A percentile compares a stretch with the other conserved stretches of the same genome.
These are phyloP conservation scores for Emydura subglobosa DNA, from an alignment of 2,113 vertebrate genomes.

Conservation along the genomic window DNA sequence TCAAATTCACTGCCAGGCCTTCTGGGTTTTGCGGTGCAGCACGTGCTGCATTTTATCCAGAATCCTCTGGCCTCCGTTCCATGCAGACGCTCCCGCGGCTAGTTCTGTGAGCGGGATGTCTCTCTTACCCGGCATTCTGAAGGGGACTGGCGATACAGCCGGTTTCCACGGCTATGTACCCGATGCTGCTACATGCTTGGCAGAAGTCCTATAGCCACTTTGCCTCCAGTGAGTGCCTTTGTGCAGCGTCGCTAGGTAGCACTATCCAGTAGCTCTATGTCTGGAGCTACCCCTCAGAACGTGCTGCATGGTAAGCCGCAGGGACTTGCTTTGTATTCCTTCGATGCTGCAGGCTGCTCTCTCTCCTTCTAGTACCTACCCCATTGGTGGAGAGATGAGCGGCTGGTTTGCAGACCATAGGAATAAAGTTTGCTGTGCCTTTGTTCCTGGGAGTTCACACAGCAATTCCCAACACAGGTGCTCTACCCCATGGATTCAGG, in stretches of 20 bases:
- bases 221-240: background rate
- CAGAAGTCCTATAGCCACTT: background rate
- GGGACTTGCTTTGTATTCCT: background rate
- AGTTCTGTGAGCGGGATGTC: background rate
- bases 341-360: too few species aligned
- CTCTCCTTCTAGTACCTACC: too few species aligned
- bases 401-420: too few species aligned
- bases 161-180: background rate
- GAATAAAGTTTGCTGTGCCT: too few species aligned
- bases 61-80: background rate
- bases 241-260: background rate
- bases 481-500: too few species aligned
- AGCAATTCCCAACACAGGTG: too few species aligned
- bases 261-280: background rate
- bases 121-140: background rate
- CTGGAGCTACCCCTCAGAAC: background rate
- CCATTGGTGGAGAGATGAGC: too few species aligned
- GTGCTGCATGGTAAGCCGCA: background rate
- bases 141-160: background rate
- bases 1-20: background rate
- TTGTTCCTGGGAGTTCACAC: too few species aligned
- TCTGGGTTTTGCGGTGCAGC: background rate
- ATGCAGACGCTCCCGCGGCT: background rate
- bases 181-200: background rate
- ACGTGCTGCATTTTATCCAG: background rate